Conservation (phyloP, 2,888 invertebrate species). For the Cheilosia vulpina region DNA sequence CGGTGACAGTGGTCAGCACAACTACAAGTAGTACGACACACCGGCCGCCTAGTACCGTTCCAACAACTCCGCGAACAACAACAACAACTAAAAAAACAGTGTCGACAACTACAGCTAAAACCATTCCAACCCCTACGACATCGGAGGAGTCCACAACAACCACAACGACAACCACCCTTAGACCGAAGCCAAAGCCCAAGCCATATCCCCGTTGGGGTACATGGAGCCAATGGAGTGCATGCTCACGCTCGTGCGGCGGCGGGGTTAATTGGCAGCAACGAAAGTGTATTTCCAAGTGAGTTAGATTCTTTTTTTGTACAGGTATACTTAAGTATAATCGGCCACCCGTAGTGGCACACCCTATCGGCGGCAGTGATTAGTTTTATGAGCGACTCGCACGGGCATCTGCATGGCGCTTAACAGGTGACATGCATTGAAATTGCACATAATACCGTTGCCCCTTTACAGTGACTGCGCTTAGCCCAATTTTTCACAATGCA, state of each 20-base stretch:
- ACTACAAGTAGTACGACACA: constrained; percentile 59
- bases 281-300: constrained; percentile 82
- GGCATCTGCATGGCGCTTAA: constrained; percentile 39
- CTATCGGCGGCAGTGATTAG: constrained; percentile 38
- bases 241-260: constrained; percentile 93
- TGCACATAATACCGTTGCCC: constrained; percentile 46
- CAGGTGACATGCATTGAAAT: constrained; percentile 65
- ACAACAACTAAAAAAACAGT: constrained; percentile 53
- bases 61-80: constrained; percentile 75
- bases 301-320: constrained; percentile 34
- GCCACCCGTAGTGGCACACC: constrained; percentile 63
- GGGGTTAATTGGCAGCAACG: constrained; percentile 86
- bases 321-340: constrained; percentile 30
- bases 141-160: constrained; percentile 44
- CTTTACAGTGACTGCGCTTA: constrained; percentile 25
- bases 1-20: constrained; percentile 36
- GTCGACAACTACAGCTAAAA: constrained; percentile 51
- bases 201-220: constrained; percentile 88
- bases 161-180: constrained; percentile 72
- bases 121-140: constrained; percentile 61
- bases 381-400: constrained; percentile 57
- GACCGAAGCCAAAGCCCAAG: constrained; percentile 77
- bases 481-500: constrained; percentile 30
- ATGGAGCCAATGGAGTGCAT: constrained; percentile 91
- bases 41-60: constrained; percentile 45